Percentiles rank a stretch among this genome's conserved stretches.
These are phyloP conservation scores for Mirounga angustirostris DNA, from an alignment of 2,113 vertebrate species.

Conservation along the genomic window DNA sequence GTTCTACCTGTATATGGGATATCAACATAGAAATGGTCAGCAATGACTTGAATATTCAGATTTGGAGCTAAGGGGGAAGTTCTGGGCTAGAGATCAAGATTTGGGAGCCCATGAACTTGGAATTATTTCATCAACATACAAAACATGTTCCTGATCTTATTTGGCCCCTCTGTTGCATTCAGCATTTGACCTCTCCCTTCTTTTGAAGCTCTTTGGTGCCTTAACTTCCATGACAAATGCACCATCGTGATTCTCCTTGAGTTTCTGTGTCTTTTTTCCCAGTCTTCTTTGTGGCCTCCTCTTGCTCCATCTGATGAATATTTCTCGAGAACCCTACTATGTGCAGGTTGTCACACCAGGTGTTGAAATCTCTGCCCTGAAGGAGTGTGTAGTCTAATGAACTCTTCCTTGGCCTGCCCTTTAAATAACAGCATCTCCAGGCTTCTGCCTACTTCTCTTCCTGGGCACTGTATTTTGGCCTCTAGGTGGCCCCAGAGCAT, in stretches of 20 bases:
- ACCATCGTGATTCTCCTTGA: not conserved
- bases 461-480: not conserved
- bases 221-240: not conserved
- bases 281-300: not conserved
- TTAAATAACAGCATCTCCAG: not conserved
- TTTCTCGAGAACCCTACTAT: not conserved
- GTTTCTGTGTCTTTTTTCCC: not conserved
- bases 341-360: not conserved
- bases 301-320: not conserved
- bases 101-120: not conserved
- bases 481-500: slow-evolving; percentile 47
- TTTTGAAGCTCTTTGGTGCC: not conserved
- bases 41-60: not conserved
- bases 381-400: not conserved
- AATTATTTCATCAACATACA: not conserved
- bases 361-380: not conserved
- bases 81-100: not conserved
- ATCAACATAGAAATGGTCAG: not conserved
- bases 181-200: not conserved
- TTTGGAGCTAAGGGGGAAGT: not conserved
- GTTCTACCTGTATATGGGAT: not conserved
- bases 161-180: not conserved
- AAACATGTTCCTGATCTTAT: not conserved
- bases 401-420: not conserved
- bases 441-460: not conserved